These are phyloP conservation scores for Sebastiscus albofasciatus DNA, from an alignment of 2,797 vertebrate species.

Conservation along the genomic window DNA sequence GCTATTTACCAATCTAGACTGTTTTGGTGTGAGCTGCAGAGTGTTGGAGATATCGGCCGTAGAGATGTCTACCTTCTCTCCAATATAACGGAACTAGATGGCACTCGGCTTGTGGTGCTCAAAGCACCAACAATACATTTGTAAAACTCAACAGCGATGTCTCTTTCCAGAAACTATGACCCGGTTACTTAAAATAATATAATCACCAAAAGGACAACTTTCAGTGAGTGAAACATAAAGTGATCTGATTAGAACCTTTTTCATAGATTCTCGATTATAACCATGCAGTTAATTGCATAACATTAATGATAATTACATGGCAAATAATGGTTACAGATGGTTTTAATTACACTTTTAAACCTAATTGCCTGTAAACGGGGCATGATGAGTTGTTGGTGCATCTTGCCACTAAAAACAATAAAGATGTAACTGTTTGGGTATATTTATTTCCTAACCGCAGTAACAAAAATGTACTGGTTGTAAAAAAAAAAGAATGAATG, in stretches of 20 bases:
- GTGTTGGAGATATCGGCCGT: too few relatives aligned
- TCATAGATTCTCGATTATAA: background rate
- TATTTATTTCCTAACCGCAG: background rate
- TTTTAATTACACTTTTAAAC: background rate
- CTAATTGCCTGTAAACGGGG: background rate
- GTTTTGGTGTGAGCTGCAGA: too few relatives aligned
- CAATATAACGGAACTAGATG: too few relatives aligned
- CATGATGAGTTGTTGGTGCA: background rate
- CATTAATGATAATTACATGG: background rate
- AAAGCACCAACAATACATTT: too few relatives aligned
- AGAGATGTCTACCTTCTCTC: too few relatives aligned
- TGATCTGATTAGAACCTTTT: background rate
- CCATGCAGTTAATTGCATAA: background rate
- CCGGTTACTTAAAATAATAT: too few relatives aligned
- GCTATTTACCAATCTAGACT: too few relatives aligned
- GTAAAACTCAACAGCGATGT: too few relatives aligned
- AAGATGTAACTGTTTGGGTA: background rate
- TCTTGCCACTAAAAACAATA: background rate
- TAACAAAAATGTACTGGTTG: background rate
- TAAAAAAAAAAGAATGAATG: background rate
- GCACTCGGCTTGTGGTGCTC: too few relatives aligned
- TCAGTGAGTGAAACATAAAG: background rate
- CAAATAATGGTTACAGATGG: background rate
- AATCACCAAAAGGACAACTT: too few relatives aligned
- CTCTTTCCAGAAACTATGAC: too few relatives aligned